A percentile compares a stretch with the other conserved stretches of the same genome.
phyloP scores from a whole-genome alignment of 2,888 invertebrate genomes.

The Andrena trimmerana region DNA sequence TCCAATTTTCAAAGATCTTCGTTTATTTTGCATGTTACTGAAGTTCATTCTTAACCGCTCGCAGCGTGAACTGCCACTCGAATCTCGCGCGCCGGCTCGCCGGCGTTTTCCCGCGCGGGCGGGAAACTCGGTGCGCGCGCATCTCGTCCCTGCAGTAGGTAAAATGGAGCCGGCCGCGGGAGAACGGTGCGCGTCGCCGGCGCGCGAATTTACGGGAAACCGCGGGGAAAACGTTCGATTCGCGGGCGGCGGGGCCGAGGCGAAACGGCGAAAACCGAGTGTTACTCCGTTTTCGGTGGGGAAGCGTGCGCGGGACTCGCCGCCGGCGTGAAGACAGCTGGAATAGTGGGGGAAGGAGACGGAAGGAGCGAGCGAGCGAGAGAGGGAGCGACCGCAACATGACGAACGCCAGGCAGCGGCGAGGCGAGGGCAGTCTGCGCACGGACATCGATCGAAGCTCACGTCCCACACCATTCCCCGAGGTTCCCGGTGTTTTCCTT shows the following conservation, averaged over 20 bases:
- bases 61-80: background rate
- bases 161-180: constrained; percentile 27
- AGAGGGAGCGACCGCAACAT: constrained; percentile 65
- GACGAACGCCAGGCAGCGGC: constrained; percentile 72
- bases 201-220: constrained; percentile 47
- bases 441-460: constrained; percentile 81
- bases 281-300: constrained; percentile 41
- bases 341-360: constrained; percentile 19
- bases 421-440: constrained; percentile 80
- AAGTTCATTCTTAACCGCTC: background rate
- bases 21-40: background rate
- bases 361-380: constrained; percentile 50
- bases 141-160: background rate
- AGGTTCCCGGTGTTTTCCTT: constrained; percentile 68
- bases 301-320: constrained; percentile 25
- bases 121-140: constrained; percentile 25
- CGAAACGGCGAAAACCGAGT: constrained; percentile 16
- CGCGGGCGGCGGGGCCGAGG: background rate
- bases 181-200: constrained; percentile 4
- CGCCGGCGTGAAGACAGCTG: constrained; percentile 18
- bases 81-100: background rate
- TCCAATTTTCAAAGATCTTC: background rate
- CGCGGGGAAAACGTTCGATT: constrained; percentile 26
- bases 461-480: constrained; percentile 71
- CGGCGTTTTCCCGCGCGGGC: background rate